Base-by-base conservation (phyloP, 2,888 invertebrate genomes). In the Hypomecis atomaria region DNA sequence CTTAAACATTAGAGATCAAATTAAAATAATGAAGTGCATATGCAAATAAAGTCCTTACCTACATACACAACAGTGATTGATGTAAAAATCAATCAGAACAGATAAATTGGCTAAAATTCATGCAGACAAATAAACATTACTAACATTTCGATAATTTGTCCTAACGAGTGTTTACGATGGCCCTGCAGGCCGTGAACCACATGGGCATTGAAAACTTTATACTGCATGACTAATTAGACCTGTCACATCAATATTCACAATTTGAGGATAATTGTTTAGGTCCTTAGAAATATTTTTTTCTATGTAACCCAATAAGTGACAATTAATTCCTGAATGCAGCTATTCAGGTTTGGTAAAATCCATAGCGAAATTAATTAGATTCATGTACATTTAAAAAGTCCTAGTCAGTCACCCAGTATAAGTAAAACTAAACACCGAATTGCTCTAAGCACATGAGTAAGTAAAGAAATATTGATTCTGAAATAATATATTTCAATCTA, bases 1-100 rank as follows among this genome's bases (percentile, higher is more conserved):
- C 57, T 57, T 57, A 60, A 59, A 60, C 49, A 54, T 54, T 60
- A 60, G 60, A 65, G 65, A 60, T 65, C 65, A 65, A 60, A 55
- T 47, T 57, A 59, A 57, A 57, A 65, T 52, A 55, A 45, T 37
- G 38, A 38, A 13, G 23, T 42, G 50, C 40, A 40, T 60, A 53
- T 44, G 50, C 13, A 50, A 57, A 59, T 49, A 59, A 49, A 43
- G n/a, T 57, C 48, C 11, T 23, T 23, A 55, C 36, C 38, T 50
- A 52, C 52, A 11, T 44, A 55, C 37, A 55, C 55, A 45, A 59
- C 36, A 59, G 10, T 59, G 43, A 59, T 57, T 48, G 48, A 48
- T n/a, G 48, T 36, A 23, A n/a, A 38, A 43, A 45, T 45, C 40
- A 52, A 60, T 43, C 47, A 59, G 11, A 57, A 40, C 34, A 23